These are phyloP conservation scores for Trachurus trachurus DNA, from an alignment of 2,797 vertebrate genomes.

Conservation along the genomic window DNA sequence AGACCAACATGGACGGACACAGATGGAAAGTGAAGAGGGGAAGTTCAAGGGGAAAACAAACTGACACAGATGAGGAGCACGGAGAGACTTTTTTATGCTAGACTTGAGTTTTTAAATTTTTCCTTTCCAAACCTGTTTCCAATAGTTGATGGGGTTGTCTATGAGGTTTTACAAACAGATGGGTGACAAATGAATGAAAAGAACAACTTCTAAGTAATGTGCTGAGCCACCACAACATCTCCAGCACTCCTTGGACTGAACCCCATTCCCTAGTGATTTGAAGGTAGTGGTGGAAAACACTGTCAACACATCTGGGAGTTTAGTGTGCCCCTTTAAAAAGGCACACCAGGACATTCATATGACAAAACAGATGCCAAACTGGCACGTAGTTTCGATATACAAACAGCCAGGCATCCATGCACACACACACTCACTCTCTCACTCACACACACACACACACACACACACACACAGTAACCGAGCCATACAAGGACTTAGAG, in stretches of 20 bases:
- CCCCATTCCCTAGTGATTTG: background rate
- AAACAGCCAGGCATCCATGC: constrained; percentile 25
- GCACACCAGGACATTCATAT: constrained; percentile 25
- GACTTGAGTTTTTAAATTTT: background rate
- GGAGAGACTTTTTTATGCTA: background rate
- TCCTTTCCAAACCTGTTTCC: background rate
- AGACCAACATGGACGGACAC: constrained; percentile 25
- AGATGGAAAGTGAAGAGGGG: constrained; percentile 21
- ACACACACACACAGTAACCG: background rate
- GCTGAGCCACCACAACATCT: background rate
- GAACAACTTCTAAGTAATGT: background rate
- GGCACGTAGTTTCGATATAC: constrained; percentile 13
- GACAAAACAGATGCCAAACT: constrained; percentile 43
- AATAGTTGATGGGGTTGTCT: background rate
- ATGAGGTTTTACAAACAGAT: background rate
- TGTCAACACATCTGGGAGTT: background rate
- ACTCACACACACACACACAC: background rate
- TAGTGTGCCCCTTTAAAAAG: constrained; percentile 30
- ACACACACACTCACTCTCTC: background rate
- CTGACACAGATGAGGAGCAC: background rate
- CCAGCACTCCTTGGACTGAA: background rate
- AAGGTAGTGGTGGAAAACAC: background rate
- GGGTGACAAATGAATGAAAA: background rate
- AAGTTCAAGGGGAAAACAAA: constrained; percentile 5
- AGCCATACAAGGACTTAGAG: constrained; percentile 76